Evolutionary conservation across 2,888 invertebrate species (phyloP), one percentile per base, ranked within the genome.

Genomic region (Oscheius sp.): DNA sequence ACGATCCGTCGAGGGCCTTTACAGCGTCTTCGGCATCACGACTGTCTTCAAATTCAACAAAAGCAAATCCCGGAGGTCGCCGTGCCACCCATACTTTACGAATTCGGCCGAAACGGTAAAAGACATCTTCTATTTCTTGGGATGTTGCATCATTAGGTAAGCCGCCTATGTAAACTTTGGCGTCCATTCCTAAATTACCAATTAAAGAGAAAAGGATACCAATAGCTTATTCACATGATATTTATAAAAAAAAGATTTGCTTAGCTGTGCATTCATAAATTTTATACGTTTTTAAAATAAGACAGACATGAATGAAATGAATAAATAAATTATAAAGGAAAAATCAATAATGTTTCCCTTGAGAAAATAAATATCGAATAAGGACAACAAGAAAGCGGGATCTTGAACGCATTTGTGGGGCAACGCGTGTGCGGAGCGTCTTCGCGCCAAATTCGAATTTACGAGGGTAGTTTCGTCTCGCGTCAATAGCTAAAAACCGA

Each of bases 41-140:
- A 18, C 93, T 92, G 87, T 95, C 95, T 76, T 89, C 90, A 85
- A 88, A 90, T 76, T 90, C 89, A 7, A 90, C 88, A 82, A 90
- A 90, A 23, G 90, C 90, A 86, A 90, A 90, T 0, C 90, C 95
- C 6, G 95, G 95, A 52, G 95, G 95, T 89, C 95, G 95, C 86
- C 95, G 91, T 0, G 95, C 95, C 68, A 96, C 95, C 95, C 95
- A 95, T 61, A 95, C 95, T 90, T 94, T 95, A 84, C 94, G 92
- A 79, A 95, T 91, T 53, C 93, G 93, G 9, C 95, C 95, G 89
- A 94, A 95, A 89, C 94, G 94, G 73, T 93, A 92, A 89, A 95
- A 95, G 12, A 93, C 92, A 86, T 93, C 93, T 89, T 95, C 95
- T 74, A 89, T 94, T 77, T 86, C 86, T 73, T 86, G 84, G 13